Base-by-base conservation (phyloP, 2,888 invertebrate genomes). In the Apomyelois bistriatella region DNA sequence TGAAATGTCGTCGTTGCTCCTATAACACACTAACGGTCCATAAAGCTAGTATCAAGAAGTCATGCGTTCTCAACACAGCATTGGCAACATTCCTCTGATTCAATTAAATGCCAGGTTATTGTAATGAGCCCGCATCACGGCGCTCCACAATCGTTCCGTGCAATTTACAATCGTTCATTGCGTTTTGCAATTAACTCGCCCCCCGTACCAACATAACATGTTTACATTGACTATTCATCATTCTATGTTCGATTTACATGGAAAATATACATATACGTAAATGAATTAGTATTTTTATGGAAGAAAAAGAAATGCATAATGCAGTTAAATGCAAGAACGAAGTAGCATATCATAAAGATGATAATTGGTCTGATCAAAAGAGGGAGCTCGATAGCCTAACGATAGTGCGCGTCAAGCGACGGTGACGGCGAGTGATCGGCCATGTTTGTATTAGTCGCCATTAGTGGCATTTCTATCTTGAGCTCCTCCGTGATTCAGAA, bases 101-200 rank as follows among this genome's bases (percentile, higher is more conserved):
- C 82, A 85, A 85, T 85, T 82, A 81, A 85, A 81, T 76, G 76
- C 71, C 76, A 76, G 72, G 80, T 80, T 83, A 82, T 83, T 83
- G 79, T 85, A 86, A 85, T 84, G 82, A 79, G 74, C 78, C 77
- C 76, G 75, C 81, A 80, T 79, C 79, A 76, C 77, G 76, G 71
- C 72, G 63, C 67, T 61, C 68, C 62, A 72, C 72, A 76, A 76
- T 77, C 77, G 79, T 84, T 81, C 82, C 78, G 71, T 69, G 77
- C 79, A 82, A 85, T 83, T 84, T 79, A 79, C 80, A 84, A 81
- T 81, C 77, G 74, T 78, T 80, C 74, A 80, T 74, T 81, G 79
- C 74, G 73, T 79, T 79, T 77, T 70, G 80, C 79, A 85, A 85
- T 85, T 83, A 85, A 79, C 76, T 71, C 66, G 62, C 72, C 72